phyloP scores from a whole-genome alignment of 2,888 invertebrate genomes.

The Agonopterix heracliana region DNA sequence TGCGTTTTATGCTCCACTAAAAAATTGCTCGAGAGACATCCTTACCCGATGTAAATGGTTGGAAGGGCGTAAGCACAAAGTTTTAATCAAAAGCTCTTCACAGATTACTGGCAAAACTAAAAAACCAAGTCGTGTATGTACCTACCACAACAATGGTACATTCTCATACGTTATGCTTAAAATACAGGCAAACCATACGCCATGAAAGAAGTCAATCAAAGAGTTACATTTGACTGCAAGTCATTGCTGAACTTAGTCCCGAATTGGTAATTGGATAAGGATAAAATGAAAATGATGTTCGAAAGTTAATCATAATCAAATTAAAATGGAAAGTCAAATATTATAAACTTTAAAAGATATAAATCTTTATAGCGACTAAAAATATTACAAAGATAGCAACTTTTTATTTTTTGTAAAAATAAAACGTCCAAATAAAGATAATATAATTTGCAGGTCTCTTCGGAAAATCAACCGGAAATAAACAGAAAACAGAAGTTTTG shows the following conservation, averaged over 20 bases:
- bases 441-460: too few species aligned
- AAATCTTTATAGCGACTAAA: neutral
- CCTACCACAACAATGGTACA: conserved; percentile 5
- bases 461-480: too few species aligned
- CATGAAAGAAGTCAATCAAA: conserved; percentile 4
- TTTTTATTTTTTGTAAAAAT: too few species aligned
- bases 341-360: neutral
- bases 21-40: too few species aligned
- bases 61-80: too few species aligned
- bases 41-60: too few species aligned
- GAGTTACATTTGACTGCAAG: conserved; percentile 4
- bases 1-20: too few species aligned
- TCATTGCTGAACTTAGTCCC: neutral
- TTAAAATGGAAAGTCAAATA: neutral
- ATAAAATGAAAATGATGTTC: conserved; percentile 1
- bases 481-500: too few species aligned
- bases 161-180: conserved; percentile 3
- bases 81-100: too few species aligned
- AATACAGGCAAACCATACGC: conserved; percentile 3
- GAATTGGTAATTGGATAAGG: conserved; percentile 2
- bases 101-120: neutral
- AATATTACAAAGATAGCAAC: too few species aligned
- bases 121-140: conserved; percentile 4
- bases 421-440: too few species aligned
- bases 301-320: neutral